Conservation (phyloP, 2,888 invertebrate species). For the Keiferia lycopersicella region DNA sequence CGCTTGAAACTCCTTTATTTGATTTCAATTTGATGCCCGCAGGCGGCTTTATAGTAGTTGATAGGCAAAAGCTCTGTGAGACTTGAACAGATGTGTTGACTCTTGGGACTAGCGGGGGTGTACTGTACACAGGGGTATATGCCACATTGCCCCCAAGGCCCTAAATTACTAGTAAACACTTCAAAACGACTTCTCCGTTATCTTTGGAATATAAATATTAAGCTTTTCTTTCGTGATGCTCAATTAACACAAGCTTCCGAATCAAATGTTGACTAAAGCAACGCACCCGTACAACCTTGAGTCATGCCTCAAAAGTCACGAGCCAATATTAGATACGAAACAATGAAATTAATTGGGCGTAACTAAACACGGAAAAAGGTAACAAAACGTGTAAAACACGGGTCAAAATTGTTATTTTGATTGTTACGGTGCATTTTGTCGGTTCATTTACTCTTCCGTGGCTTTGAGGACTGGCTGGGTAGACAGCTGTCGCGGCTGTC, state of each 20-base stretch:
- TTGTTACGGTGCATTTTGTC: constrained; percentile 46
- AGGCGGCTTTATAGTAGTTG: neutral
- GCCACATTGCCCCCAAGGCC: neutral
- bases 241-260: constrained; percentile 65
- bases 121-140: constrained; percentile 12
- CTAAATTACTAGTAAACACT: constrained; percentile 29
- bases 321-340: constrained; percentile 37
- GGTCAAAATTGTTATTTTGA: constrained; percentile 60
- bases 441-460: constrained; percentile 69
- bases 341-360: constrained; percentile 56
- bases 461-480: constrained; percentile 57
- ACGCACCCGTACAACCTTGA: constrained; percentile 11
- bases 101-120: constrained; percentile 19
- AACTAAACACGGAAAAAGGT: constrained; percentile 63
- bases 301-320: constrained; percentile 50
- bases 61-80: constrained; percentile 33
- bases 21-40: constrained; percentile 16
- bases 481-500: constrained; percentile 73
- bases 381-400: constrained; percentile 56
- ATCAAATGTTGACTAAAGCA: constrained; percentile 46
- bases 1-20: constrained; percentile 19
- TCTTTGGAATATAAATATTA: constrained; percentile 39
- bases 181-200: constrained; percentile 48
- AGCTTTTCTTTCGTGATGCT: constrained; percentile 45
- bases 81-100: constrained; percentile 33